Evolutionary conservation across 2,888 invertebrate species (phyloP).

Genomic region (Mimas tiliae): DNA sequence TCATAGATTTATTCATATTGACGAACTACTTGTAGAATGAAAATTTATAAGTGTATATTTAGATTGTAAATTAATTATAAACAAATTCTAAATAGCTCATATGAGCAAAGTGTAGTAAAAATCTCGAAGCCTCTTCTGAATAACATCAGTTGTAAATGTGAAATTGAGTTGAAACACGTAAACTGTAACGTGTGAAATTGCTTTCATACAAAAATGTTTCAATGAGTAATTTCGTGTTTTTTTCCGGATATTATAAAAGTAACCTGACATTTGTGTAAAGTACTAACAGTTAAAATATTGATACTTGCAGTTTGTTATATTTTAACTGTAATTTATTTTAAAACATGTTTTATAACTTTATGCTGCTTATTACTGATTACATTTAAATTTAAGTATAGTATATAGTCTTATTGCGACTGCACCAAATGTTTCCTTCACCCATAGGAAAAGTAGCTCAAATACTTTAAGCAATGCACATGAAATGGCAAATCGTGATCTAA

Average conservation of each 20-base stretch:
- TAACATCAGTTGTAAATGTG: constrained; percentile 13
- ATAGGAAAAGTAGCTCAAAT: too few relatives aligned
- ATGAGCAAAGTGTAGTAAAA: not conserved
- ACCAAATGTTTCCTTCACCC: too few relatives aligned
- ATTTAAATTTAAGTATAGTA: too few relatives aligned
- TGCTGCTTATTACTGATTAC: too few relatives aligned
- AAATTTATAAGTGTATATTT: not conserved
- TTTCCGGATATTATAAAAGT: constrained; percentile 23
- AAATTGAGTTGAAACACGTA: constrained; percentile 23
- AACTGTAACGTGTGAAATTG: constrained; percentile 29
- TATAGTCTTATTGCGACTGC: too few relatives aligned
- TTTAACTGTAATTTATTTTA: not conserved
- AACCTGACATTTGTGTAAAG: constrained; percentile 1
- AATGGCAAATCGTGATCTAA: not conserved
- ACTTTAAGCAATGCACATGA: not conserved
- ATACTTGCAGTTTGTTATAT: not conserved
- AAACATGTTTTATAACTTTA: too few relatives aligned
- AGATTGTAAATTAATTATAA: not conserved
- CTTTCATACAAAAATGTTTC: constrained; percentile 26
- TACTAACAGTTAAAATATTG: not conserved
- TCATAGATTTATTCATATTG: too few relatives aligned
- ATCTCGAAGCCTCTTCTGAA: not conserved
- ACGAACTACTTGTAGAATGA: too few relatives aligned
- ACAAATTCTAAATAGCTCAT: not conserved
- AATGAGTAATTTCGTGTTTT: constrained; percentile 5